A percentile compares a stretch with the other conserved stretches of the same genome.
phyloP scores from a whole-genome alignment of 2,888 invertebrate genomes.

The Aporophyla nigra region DNA sequence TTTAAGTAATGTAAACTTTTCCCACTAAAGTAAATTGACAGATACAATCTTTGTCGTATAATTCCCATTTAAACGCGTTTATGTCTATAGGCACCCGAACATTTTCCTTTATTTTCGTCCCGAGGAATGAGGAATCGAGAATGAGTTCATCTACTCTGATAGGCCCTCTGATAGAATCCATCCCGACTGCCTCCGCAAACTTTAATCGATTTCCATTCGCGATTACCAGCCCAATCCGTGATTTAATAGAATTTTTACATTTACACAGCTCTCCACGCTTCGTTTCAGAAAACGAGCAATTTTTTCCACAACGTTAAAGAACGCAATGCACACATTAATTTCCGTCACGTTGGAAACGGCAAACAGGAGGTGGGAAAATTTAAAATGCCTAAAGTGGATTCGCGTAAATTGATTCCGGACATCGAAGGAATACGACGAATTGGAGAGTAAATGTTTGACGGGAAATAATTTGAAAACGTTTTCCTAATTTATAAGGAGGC shows the following conservation, averaged over 20 bases:
- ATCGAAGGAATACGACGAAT: conserved; percentile 82
- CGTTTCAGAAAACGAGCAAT: conserved; percentile 73
- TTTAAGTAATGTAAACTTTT: conserved; percentile 37
- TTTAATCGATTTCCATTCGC: conserved; percentile 81
- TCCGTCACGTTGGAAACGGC: conserved; percentile 81
- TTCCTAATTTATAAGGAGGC: conserved; percentile 84
- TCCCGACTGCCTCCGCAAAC: conserved; percentile 71
- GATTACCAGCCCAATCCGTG: conserved; percentile 77
- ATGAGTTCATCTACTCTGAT: conserved; percentile 77
- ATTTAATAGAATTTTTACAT: conserved; percentile 82
- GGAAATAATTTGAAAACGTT: conserved; percentile 86
- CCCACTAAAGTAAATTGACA: conserved; percentile 55
- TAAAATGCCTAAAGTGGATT: conserved; percentile 83
- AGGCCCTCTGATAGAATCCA: conserved; percentile 71
- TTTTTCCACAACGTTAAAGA: conserved; percentile 72
- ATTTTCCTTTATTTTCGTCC: conserved; percentile 75
- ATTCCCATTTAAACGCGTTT: conserved; percentile 55
- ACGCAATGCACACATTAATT: conserved; percentile 88
- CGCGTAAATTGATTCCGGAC: conserved; percentile 87
- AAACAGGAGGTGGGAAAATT: conserved; percentile 82
- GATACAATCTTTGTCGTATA: conserved; percentile 54
- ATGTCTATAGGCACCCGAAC: conserved; percentile 58
- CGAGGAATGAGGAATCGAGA: conserved; percentile 73
- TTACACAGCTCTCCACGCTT: conserved; percentile 70
- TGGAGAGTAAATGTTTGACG: conserved; percentile 85